Percentiles rank a stretch among this genome's conserved stretches.
These are phyloP conservation scores for Drosophila lutescens DNA, from an alignment of 2,888 invertebrate genomes.

Conservation along the genomic window DNA sequence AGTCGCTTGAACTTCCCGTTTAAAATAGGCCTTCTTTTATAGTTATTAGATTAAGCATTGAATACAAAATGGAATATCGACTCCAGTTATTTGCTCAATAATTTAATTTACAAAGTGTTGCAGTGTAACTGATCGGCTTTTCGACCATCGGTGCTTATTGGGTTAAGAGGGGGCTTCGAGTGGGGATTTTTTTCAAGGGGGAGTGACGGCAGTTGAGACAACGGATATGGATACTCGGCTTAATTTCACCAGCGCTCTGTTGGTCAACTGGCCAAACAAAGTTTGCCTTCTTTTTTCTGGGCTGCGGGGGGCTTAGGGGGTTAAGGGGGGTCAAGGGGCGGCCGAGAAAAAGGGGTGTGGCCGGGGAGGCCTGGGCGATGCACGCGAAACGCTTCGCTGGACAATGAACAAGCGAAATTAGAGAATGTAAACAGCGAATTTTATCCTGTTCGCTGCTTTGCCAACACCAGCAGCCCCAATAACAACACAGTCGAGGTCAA, in stretches of 20 bases:
- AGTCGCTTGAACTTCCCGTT: too few relatives aligned
- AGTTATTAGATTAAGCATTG: too few relatives aligned
- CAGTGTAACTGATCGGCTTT: not conserved
- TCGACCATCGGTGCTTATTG: not conserved
- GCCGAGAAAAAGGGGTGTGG: conserved; percentile 2
- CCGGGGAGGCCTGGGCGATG: conserved; percentile 41
- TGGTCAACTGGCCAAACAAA: conserved; percentile 70
- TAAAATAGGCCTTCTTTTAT: too few relatives aligned
- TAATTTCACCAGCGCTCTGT: conserved; percentile 60
- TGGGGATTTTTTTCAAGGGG: not conserved
- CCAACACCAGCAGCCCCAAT: conserved; percentile 38
- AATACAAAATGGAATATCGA: too few relatives aligned
- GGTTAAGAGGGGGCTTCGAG: not conserved
- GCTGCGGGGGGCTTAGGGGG: conserved; percentile 10
- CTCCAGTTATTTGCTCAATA: too few relatives aligned
- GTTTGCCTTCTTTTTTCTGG: conserved; percentile 13
- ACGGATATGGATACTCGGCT: conserved; percentile 67
- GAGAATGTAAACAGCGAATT: conserved; percentile 80
- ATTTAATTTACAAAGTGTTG: too few relatives aligned
- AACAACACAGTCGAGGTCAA: conserved; percentile 27
- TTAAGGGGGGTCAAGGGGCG: conserved; percentile 11
- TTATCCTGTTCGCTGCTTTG: conserved; percentile 75
- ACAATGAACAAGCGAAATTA: conserved; percentile 81
- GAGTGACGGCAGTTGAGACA: conserved; percentile 23
- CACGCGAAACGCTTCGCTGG: conserved; percentile 77